Evolutionary conservation across 2,888 invertebrate species (phyloP).

Genomic region (Alentia gelatinosa): DNA sequence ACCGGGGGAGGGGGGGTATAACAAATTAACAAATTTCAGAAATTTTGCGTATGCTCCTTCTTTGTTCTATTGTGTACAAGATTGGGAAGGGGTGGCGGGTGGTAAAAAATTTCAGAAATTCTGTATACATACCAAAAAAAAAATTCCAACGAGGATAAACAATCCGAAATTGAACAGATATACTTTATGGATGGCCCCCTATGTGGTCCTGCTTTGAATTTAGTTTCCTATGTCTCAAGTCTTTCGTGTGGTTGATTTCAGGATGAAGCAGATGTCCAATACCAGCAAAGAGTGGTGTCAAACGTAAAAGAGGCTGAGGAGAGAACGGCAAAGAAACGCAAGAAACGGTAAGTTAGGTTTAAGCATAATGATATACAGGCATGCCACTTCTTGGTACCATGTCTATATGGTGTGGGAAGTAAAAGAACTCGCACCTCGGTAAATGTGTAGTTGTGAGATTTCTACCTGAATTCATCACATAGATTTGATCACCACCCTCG

Average conservation of each 20-base stretch:
- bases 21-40: no score
- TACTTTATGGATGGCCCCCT: background rate
- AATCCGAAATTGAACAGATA: no score
- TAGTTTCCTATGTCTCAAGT: background rate
- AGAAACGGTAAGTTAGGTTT: slow-evolving; percentile 83
- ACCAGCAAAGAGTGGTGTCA: slow-evolving; percentile 89
- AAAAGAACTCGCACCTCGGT: background rate
- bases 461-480: background rate
- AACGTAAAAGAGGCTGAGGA: slow-evolving; percentile 88
- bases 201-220: no score
- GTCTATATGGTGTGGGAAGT: background rate
- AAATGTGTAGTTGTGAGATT: background rate
- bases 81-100: background rate
- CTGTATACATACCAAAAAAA: background rate
- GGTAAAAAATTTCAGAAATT: background rate
- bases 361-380: background rate
- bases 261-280: slow-evolving; percentile 92
- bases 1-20: no score
- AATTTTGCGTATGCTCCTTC: no score
- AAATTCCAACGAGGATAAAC: no score
- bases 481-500: background rate
- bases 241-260: slow-evolving; percentile 74
- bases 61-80: background rate
- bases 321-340: slow-evolving; percentile 93
- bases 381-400: background rate